Percentiles rank a stretch among this genome's conserved stretches.
These are phyloP conservation scores for Sorex araneus DNA, from an alignment of 2,113 vertebrate genomes.

Conservation along the genomic window DNA sequence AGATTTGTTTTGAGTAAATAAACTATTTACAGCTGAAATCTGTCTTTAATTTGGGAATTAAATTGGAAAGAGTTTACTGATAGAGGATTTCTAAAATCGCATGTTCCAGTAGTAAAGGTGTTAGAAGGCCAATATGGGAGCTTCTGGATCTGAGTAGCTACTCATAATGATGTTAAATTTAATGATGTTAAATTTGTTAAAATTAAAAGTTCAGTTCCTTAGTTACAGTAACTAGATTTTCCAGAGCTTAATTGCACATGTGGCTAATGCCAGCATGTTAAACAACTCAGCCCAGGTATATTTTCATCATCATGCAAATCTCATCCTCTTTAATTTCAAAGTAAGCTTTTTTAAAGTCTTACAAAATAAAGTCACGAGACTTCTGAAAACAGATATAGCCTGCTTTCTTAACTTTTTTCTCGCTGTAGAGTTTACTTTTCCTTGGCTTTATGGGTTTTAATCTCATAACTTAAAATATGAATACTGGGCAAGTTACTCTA, in stretches of 20 bases:
- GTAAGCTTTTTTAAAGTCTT: neutral
- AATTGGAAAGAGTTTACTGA: neutral
- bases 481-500: neutral
- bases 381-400: neutral
- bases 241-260: neutral
- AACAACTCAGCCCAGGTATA: neutral
- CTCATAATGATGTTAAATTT: constrained; percentile 25
- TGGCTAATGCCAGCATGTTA: neutral
- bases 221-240: neutral
- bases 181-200: constrained; percentile 14
- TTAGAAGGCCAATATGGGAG: neutral
- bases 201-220: constrained; percentile 6
- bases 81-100: constrained; percentile 31
- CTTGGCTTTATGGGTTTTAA: neutral
- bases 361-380: neutral
- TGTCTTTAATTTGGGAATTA: neutral
- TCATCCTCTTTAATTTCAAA: constrained; percentile 30
- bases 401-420: constrained; percentile 33
- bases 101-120: neutral
- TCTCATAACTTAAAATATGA: constrained; percentile 43
- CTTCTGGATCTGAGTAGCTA: neutral
- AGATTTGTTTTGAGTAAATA: neutral
- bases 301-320: neutral
- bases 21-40: neutral
- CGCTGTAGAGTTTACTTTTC: no score